phyloP scores from a whole-genome alignment of 2,888 invertebrate species.

The Nephrocerus scutellatus region DNA sequence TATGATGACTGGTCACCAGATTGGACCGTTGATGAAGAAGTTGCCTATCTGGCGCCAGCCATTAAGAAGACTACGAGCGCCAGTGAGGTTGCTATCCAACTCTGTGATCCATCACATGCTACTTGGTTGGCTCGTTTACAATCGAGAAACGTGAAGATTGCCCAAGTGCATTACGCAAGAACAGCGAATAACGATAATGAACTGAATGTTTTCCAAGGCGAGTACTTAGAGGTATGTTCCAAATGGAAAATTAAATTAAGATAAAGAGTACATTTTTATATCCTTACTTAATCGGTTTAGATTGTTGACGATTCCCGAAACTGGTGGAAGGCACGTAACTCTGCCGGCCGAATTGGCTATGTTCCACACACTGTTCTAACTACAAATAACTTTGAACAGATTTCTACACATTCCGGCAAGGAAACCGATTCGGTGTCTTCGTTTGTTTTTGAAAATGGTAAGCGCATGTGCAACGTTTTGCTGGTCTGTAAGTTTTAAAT shows the following conservation, averaged over 20 bases:
- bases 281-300: conserved; percentile 50
- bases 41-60: conserved; percentile 48
- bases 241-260: too few relatives aligned
- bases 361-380: conserved; percentile 95
- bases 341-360: conserved; percentile 79
- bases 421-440: conserved; percentile 38
- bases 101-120: too few relatives aligned
- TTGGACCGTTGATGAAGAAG: conserved; percentile 73
- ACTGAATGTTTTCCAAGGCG: conserved; percentile 87
- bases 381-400: conserved; percentile 49
- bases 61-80: conserved; percentile 31
- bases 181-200: conserved; percentile 97
- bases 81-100: too few relatives aligned
- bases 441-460: conserved; percentile 23
- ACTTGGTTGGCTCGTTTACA: conserved; percentile 65
- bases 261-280: too few relatives aligned
- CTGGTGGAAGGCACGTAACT: conserved; percentile 95
- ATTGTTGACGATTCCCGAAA: conserved; percentile 92
- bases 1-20: conserved; percentile 95
- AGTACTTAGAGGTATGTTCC: conserved; percentile 77
- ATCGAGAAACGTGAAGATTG: conserved; percentile 64
- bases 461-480: conserved; percentile 2
- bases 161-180: conserved; percentile 87
- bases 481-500: neutral
- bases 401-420: conserved; percentile 21